Percentiles rank a stretch among this genome's conserved stretches.
Conservation (phyloP, 92 coral and sea anemone genomes). For the Micromussa lordhowensis region DNA sequence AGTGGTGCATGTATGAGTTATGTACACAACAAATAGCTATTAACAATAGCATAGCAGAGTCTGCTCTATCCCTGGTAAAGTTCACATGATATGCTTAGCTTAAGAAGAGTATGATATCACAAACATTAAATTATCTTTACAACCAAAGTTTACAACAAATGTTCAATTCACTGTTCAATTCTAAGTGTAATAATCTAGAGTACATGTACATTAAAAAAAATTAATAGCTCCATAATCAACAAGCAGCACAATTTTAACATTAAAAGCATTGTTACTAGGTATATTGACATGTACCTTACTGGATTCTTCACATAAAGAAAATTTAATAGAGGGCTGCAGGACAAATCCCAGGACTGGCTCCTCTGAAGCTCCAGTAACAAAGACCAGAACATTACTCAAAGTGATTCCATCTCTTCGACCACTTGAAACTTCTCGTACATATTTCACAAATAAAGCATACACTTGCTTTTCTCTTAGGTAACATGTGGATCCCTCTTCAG, state of each 20-base stretch:
- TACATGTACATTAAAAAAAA: background rate
- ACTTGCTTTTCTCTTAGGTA: slow-evolving; percentile 57
- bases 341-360: slow-evolving; percentile 77
- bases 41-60: no score
- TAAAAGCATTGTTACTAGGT: no score
- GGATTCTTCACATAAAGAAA: slow-evolving; percentile 23
- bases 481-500: slow-evolving; percentile 71
- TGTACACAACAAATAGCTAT: no score
- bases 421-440: slow-evolving; percentile 75
- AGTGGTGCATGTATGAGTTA: no score
- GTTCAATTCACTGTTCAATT: background rate
- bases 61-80: no score
- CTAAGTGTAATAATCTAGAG: background rate
- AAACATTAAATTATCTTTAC: background rate
- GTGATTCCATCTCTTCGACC: slow-evolving; percentile 63
- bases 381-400: slow-evolving; percentile 53
- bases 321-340: slow-evolving; percentile 60
- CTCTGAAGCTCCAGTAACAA: slow-evolving; percentile 71
- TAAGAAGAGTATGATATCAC: no score
- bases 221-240: background rate
- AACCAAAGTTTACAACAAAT: no score
- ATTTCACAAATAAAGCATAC: slow-evolving; percentile 71
- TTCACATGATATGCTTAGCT: no score
- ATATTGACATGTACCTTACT: slow-evolving; percentile 1
- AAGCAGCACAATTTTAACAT: background rate